Conservation (phyloP, 2,888 invertebrate species). For the Eupithecia abbreviata region DNA sequence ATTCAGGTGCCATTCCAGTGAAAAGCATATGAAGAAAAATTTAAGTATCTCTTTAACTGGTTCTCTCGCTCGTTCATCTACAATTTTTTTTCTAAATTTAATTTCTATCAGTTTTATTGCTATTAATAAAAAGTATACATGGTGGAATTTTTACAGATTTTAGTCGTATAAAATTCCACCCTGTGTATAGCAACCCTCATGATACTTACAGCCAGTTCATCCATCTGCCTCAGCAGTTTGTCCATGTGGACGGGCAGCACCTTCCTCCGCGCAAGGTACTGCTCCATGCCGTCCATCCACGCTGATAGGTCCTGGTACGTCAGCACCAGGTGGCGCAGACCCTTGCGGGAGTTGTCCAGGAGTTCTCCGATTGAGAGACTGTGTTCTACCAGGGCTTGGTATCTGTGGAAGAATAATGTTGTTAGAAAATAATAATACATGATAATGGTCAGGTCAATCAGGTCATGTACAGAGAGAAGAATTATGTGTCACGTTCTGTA, state of each 20-base stretch:
- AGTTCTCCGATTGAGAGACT: conserved; percentile 92
- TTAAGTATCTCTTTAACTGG: no score
- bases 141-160: no score
- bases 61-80: no score
- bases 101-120: no score
- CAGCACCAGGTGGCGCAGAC: conserved; percentile 94
- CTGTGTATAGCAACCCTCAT: not conserved
- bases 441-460: no score
- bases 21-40: no score
- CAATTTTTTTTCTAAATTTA: no score
- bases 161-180: no score
- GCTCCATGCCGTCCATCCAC: conserved; percentile 97
- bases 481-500: no score
- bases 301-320: conserved; percentile 96
- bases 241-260: conserved; percentile 95
- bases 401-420: conserved; percentile 63
- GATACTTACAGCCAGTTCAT: conserved; percentile 89
- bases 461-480: no score
- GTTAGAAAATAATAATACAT: not conserved
- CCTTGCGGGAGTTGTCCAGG: conserved; percentile 92
- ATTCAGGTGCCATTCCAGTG: no score
- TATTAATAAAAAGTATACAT: no score
- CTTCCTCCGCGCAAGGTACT: conserved; percentile 90
- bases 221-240: conserved; percentile 95
- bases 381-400: conserved; percentile 92